Evolutionary conservation across 1,140 invertebrate genomes (phyloP), one percentile per base, ranked within the genome.

Genomic region (Stegodyphus mimosarum): DNA sequence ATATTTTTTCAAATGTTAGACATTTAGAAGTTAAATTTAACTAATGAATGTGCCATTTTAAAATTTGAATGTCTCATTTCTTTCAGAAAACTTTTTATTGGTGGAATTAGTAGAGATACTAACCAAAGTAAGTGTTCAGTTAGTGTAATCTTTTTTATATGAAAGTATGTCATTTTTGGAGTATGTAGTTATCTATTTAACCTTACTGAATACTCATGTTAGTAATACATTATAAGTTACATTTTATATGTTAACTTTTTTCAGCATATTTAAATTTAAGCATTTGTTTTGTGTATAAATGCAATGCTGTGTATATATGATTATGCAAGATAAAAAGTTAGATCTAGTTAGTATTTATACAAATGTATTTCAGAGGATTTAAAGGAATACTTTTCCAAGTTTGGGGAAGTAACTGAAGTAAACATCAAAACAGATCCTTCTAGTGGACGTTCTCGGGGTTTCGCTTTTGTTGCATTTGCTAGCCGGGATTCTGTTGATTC

Each of bases 391-490:
- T 98, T 98, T 91, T 93, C 94, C 88, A 93, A 94, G 89, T 97
- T 95, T 91, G 96, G 96, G 83, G 95, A 96, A 89, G 97, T 98
- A 88, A 96, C 96, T 89, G 96, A 96, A 90, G 96, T 97, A 89
- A 97, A 96, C 92, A 95, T 98, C 9, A 97, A 98, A 91, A 97
- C 95, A 90, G 96, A 98, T 91, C 95, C 95, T 18, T 95, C 94
- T 88, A 97, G 96, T 52, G 96, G 96, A 76, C 92, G 96, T 88
- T 97, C 96, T 33, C 92, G 97, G 91, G 96, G 96, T 67, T 98
- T 98, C 90, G 96, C 96, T 66, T 99, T 99, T 90, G 97, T 99
- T 89, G 96, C 98, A 48, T 99, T 98, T 90, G 95, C 95, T 87
- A 93, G 93, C 83, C 94, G 95, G 81, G 95, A 96, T 89, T 94